A percentile compares a stretch with the other conserved stretches of the same genome.
Conservation (phyloP, 2,888 invertebrate genomes). For the Ophion slaviceki region DNA sequence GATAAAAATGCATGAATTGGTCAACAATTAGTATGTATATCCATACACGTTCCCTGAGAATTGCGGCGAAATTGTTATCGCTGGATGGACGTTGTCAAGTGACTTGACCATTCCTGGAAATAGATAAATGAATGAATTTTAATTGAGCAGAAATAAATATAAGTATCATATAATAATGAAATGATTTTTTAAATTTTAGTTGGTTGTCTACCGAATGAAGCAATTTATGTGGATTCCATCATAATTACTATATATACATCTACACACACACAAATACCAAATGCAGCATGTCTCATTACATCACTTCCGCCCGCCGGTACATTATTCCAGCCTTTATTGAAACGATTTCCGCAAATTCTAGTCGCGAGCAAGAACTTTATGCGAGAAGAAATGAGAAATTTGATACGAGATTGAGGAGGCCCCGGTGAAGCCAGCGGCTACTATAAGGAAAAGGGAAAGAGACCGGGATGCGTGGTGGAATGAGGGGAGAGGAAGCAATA, state of each 20-base stretch:
- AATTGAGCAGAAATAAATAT: too few relatives aligned
- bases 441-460: neutral
- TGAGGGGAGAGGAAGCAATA: slow-evolving; percentile 34
- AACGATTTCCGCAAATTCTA: neutral
- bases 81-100: too few relatives aligned
- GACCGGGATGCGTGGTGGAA: neutral
- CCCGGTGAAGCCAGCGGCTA: neutral
- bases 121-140: too few relatives aligned
- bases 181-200: too few relatives aligned
- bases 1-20: too few relatives aligned
- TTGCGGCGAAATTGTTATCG: neutral
- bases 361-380: neutral
- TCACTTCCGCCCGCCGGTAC: neutral
- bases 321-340: slow-evolving; percentile 29
- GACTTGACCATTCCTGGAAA: too few relatives aligned
- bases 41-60: neutral
- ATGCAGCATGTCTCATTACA: neutral
- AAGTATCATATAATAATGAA: too few relatives aligned
- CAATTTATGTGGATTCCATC: too few relatives aligned
- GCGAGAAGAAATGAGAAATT: neutral
- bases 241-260: too few relatives aligned
- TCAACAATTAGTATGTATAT: too few relatives aligned
- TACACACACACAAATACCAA: too few relatives aligned
- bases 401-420: slow-evolving; percentile 9
- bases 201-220: too few relatives aligned